Evolutionary conservation across 2,797 vertebrate species (phyloP).

Genomic region (Distichodus sexfasciatus): DNA sequence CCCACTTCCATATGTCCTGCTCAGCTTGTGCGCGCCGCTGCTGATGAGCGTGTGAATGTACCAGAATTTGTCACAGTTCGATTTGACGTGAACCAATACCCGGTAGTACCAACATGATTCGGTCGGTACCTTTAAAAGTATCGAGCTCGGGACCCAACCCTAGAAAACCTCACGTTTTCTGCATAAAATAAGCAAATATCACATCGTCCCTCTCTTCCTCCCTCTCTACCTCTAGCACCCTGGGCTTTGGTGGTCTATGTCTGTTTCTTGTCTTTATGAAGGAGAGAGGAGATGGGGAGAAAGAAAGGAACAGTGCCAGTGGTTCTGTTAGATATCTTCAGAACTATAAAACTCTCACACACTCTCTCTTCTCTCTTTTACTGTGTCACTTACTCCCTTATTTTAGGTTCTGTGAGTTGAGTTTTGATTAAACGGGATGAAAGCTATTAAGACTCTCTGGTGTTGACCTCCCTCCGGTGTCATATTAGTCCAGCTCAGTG

Average conservation of each 20-base stretch:
- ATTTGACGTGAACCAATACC: too few relatives aligned
- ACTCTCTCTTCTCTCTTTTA: neutral
- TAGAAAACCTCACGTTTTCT: too few relatives aligned
- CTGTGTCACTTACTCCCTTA: constrained; percentile 2
- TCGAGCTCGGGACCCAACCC: too few relatives aligned
- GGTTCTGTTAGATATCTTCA: constrained; percentile 2
- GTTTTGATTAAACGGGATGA: constrained; percentile 2
- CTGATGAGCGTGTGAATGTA: too few relatives aligned
- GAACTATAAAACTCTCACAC: neutral
- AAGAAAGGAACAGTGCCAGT: constrained; percentile 4
- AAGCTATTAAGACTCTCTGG: neutral
- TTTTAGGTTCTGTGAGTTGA: neutral
- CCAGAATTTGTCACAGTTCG: too few relatives aligned
- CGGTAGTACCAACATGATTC: too few relatives aligned
- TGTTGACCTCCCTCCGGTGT: constrained; percentile 13
- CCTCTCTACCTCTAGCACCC: constrained; percentile 84
- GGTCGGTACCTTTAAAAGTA: too few relatives aligned
- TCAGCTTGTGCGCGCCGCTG: too few relatives aligned
- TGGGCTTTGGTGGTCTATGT: constrained; percentile 25
- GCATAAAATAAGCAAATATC: too few relatives aligned
- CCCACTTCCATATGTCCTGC: too few relatives aligned
- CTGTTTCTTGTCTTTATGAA: constrained; percentile 32
- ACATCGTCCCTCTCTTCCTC: neutral
- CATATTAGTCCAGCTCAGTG: constrained; percentile 46
- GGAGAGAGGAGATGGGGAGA: neutral